Base-by-base conservation (phyloP, 1,140 invertebrate species). In the Parasteatoda tepidariorum region DNA sequence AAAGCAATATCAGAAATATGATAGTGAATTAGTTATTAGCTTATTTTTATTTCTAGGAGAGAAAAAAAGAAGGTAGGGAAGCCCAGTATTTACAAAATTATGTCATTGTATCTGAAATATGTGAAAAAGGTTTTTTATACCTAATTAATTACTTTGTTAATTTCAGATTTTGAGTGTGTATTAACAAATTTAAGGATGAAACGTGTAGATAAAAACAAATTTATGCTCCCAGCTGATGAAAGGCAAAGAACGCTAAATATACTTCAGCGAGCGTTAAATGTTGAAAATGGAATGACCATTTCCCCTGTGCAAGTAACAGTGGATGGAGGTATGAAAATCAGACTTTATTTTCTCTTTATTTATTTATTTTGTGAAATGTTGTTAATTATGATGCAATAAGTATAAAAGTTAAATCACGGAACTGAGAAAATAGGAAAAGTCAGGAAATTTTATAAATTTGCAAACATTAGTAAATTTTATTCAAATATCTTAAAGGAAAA, bases 101-200 rank as follows among this genome's bases (percentile, higher is more conserved):
- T n/a, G n/a, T n/a, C n/a, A n/a, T n/a, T n/a, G n/a, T n/a, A n/a
- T n/a, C n/a, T n/a, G n/a, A n/a, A n/a, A n/a, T n/a, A n/a, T n/a
- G n/a, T n/a, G n/a, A n/a, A n/a, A n/a, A n/a, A n/a, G n/a, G n/a
- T n/a, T n/a, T n/a, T n/a, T n/a, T n/a, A n/a, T n/a, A n/a, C n/a
- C n/a, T n/a, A n/a, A 30, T 55, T 31, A 48, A 48, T 18, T 26
- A 30, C 11, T 24, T 86, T 85, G 86, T 85, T 85, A 82, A 82
- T 91, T 91, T 84, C 89, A 95, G 95, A 96, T 90, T 94, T 95
- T 91, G 94, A 97, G 89, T 95, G 94, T 90, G 94, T 96, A 89
- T 89, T 97, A 85, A 96, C 95, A 6, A 96, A 95, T 87, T 89
- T 97, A 61, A 93, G 93, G 85, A 90, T 97, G 88, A 91, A 92